Percentiles rank a stretch among this genome's conserved stretches.
phyloP scores from a whole-genome alignment of 2,113 vertebrate species.

The Siphamia tubifer region DNA sequence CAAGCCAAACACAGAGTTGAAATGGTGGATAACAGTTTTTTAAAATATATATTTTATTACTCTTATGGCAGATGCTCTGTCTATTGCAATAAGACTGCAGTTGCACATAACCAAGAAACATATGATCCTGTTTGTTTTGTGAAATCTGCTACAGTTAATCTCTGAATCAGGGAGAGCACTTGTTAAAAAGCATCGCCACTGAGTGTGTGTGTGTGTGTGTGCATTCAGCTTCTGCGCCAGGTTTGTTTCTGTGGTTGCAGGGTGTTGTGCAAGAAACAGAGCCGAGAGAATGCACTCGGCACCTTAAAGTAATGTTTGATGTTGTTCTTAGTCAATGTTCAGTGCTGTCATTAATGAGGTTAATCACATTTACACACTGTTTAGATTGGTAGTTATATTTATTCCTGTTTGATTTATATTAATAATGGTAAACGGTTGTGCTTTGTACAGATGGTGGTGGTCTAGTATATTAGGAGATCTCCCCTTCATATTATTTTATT shows the following conservation, averaged over 20 bases:
- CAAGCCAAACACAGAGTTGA: conserved; percentile 68
- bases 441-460: conserved; percentile 69
- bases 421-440: conserved; percentile 64
- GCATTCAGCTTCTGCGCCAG: conserved; percentile 31
- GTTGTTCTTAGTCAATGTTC: conserved; percentile 61
- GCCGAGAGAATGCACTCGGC: conserved; percentile 56
- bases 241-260: conserved; percentile 8
- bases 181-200: conserved; percentile 50
- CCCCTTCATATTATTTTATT: conserved; percentile 23
- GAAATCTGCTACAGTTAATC: conserved; percentile 45
- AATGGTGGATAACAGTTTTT: conserved; percentile 48
- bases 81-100: conserved; percentile 66
- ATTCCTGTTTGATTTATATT: conserved; percentile 71
- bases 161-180: conserved; percentile 56
- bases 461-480: conserved; percentile 40
- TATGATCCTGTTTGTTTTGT: conserved; percentile 13
- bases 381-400: conserved; percentile 72
- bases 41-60: conserved; percentile 57
- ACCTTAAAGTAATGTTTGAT: conserved; percentile 66
- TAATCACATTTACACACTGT: conserved; percentile 70
- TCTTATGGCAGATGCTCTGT: conserved; percentile 50
- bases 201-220: no score
- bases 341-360: conserved; percentile 55
- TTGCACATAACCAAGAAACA: conserved; percentile 49
- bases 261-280: not conserved